phyloP scores from a whole-genome alignment of 2,888 invertebrate species.

The Tetrapedia diversipes region DNA sequence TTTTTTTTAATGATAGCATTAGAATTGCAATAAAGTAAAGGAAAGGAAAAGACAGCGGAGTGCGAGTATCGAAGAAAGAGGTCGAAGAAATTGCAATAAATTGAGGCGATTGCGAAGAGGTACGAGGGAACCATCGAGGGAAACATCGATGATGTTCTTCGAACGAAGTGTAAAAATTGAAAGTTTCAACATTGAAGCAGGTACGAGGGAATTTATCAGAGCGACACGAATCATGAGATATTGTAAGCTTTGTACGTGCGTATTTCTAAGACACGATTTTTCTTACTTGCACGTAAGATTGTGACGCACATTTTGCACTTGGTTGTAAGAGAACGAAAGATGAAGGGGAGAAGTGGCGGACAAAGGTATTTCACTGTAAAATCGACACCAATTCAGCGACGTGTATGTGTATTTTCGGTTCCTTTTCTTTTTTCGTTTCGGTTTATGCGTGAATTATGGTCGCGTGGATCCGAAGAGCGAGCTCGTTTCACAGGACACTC shows the following conservation, averaged over 20 bases:
- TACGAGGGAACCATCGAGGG: background rate
- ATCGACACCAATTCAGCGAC: conserved; percentile 36
- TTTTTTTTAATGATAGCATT: conserved; percentile 19
- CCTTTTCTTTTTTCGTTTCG: background rate
- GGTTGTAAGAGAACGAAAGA: background rate
- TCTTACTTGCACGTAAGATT: conserved; percentile 26
- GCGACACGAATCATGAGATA: background rate
- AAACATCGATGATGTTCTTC: background rate
- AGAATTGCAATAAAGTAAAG: conserved; percentile 37
- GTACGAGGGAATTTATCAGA: background rate
- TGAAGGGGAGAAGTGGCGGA: background rate
- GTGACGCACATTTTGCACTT: background rate
- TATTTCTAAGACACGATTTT: conserved; percentile 3
- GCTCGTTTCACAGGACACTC: conserved; percentile 45
- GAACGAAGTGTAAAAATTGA: too few relatives aligned
- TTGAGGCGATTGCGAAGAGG: too few relatives aligned
- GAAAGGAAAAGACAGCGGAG: too few relatives aligned
- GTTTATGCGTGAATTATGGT: background rate
- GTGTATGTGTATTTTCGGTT: background rate
- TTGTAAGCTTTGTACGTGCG: background rate
- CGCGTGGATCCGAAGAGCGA: conserved; percentile 27
- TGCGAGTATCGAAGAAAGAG: background rate
- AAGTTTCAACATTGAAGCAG: too few relatives aligned
- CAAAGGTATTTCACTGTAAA: conserved; percentile 14
- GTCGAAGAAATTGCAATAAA: too few relatives aligned